These are phyloP conservation scores for Bruchidius siliquastri DNA, from an alignment of 2,888 invertebrate species.

Conservation along the genomic window DNA sequence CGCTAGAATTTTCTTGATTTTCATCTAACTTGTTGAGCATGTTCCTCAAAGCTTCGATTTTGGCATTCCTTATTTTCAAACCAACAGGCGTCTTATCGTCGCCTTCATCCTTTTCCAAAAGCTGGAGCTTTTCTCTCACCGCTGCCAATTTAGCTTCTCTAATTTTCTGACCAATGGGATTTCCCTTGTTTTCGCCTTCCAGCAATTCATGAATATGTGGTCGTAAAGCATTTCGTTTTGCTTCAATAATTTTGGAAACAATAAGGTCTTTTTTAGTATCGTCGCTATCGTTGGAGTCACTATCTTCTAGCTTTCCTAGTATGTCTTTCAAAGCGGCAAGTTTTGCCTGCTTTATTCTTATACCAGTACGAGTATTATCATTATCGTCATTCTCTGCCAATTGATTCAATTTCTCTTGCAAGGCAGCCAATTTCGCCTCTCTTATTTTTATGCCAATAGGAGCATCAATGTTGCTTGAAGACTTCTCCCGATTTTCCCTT, in stretches of 20 bases:
- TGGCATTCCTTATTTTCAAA: not conserved
- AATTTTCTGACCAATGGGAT: too few species aligned
- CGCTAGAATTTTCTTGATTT: not conserved
- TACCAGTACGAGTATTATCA: not conserved
- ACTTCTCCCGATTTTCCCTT: not conserved
- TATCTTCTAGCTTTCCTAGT: not conserved
- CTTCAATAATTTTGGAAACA: not conserved
- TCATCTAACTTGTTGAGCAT: not conserved
- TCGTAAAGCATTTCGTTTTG: not conserved
- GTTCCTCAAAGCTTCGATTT: not conserved
- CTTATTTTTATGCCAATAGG: not conserved
- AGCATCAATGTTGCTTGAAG: not conserved
- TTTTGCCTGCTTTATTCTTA: not conserved
- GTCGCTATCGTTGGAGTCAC: not conserved
- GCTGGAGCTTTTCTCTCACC: too few species aligned
- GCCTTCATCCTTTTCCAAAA: too few species aligned
- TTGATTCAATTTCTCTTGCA: not conserved
- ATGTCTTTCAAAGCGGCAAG: not conserved
- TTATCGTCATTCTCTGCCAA: not conserved
- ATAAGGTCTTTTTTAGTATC: not conserved
- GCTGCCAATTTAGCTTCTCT: too few species aligned
- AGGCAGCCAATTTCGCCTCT: not conserved
- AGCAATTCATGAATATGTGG: too few species aligned
- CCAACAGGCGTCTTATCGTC: not conserved
- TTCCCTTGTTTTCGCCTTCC: too few species aligned